phyloP scores from a whole-genome alignment of 2,797 vertebrate species.

The Cyclura pinguis region DNA sequence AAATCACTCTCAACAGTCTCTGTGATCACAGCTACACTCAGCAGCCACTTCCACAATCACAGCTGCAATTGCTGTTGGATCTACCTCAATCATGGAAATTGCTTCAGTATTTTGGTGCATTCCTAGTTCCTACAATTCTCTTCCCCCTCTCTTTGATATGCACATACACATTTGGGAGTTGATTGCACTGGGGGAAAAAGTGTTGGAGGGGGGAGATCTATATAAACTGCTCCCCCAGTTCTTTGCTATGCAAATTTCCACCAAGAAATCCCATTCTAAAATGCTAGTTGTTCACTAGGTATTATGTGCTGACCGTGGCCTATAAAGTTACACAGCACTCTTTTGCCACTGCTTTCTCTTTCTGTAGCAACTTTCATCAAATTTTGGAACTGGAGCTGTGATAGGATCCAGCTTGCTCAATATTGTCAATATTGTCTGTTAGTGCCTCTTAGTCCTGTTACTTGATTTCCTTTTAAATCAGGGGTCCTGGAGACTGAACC shows the following conservation, averaged over 20 bases:
- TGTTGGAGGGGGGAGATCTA: neutral
- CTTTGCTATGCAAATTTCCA: neutral
- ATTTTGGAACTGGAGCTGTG: neutral
- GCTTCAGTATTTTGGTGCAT: neutral
- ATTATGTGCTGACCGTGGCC: neutral
- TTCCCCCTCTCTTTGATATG: neutral
- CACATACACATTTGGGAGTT: neutral
- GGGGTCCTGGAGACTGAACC: neutral
- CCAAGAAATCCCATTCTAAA: neutral
- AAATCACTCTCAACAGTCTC: neutral
- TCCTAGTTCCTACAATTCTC: neutral
- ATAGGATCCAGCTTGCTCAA: no score
- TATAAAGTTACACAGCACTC: neutral
- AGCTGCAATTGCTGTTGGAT: neutral
- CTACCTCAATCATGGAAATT: neutral
- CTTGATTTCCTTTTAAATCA: neutral
- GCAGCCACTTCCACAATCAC: conserved; percentile 7
- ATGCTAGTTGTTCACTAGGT: neutral
- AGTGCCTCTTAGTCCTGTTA: neutral
- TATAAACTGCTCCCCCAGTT: no score
- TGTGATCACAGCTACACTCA: neutral
- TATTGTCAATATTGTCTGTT: no score
- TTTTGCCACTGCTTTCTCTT: neutral
- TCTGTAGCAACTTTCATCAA: neutral
- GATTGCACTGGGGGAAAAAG: neutral